Evolutionary conservation across 2,113 vertebrate species (phyloP), one percentile per base, ranked within the genome.

Genomic region (Clarias magur): DNA sequence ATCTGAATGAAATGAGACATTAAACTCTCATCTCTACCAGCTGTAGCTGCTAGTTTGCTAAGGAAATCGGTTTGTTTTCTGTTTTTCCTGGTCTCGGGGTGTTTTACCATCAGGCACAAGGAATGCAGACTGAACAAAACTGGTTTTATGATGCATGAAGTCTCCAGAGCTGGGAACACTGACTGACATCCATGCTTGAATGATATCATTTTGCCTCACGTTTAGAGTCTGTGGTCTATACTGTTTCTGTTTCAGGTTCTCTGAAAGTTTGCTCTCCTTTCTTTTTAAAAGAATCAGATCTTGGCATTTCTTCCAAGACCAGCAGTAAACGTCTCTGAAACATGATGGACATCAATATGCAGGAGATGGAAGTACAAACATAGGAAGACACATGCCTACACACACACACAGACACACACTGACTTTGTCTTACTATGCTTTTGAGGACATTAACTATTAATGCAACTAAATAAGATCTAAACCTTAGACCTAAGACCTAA

Each of bases 11-110:
- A 79, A 79, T 9, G 30, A 62, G 72, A 42, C n/a, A 59, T 80
- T 59, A 84, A 75, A 42, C 9, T 5, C 2, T 34, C 17, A 34
- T 79, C 30, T 59, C 0, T 48, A 30, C 23, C 19, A 27, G 56
- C 48, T 65, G 78, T 70, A 81, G 10, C 78, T 72, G 54, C 34
- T 38, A 82, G 67, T 86, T 86, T 86, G 23, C 27, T 17, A 30
- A 81, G 85, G 85, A 72, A 81, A 72, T 86, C 54, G 30, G 62
- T 48, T 86, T 25, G 62, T 70, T 25, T 72, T 86, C 12, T 53
- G 60, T 38, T 73, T 73, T n/a, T 54, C 63, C 54, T 62, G 11
- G 21, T 34, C 27, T 81, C 34, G 60, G 17, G 10, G 56, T 82
- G 65, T 70, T 81, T 81, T 86, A 86, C 9, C 34, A 63, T 67